These are phyloP conservation scores for Trichogramma evanescens DNA, from an alignment of 2,888 invertebrate species.

Conservation along the genomic window DNA sequence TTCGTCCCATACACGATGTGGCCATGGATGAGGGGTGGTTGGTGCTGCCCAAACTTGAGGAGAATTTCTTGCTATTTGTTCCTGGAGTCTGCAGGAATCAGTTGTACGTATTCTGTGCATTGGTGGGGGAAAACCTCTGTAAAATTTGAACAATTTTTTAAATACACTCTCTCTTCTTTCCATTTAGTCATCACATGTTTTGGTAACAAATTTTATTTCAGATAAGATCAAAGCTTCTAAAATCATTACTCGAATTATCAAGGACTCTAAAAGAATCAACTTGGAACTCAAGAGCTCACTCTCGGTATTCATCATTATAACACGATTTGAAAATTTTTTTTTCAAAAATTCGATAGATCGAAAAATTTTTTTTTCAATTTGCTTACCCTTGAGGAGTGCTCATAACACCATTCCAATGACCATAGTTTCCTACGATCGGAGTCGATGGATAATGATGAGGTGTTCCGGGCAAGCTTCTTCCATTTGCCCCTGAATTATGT, in stretches of 20 bases:
- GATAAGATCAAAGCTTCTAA: conserved; percentile 43
- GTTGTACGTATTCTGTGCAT: no score
- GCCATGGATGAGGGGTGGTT: no score
- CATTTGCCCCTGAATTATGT: conserved; percentile 37
- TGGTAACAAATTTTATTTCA: conserved; percentile 32
- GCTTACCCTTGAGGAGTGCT: conserved; percentile 32
- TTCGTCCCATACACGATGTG: no score
- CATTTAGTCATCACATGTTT: not conserved
- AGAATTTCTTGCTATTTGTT: no score
- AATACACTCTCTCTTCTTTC: no score
- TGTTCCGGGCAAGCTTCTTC: conserved; percentile 41
- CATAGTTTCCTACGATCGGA: conserved; percentile 37
- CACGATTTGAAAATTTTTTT: conserved; percentile 1
- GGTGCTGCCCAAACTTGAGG: no score
- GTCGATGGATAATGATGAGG: conserved; percentile 40
- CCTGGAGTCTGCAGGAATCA: no score
- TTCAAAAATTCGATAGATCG: not conserved
- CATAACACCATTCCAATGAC: conserved; percentile 38
- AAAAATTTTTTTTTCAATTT: not conserved
- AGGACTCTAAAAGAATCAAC: conserved; percentile 35
- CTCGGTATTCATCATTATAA: conserved; percentile 38
- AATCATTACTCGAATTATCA: conserved; percentile 37
- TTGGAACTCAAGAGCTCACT: conserved; percentile 39
- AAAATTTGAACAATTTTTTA: no score
- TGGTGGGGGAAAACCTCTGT: no score